Conservation (phyloP, 2,797 vertebrate genomes). For the Propithecus deckenii region DNA sequence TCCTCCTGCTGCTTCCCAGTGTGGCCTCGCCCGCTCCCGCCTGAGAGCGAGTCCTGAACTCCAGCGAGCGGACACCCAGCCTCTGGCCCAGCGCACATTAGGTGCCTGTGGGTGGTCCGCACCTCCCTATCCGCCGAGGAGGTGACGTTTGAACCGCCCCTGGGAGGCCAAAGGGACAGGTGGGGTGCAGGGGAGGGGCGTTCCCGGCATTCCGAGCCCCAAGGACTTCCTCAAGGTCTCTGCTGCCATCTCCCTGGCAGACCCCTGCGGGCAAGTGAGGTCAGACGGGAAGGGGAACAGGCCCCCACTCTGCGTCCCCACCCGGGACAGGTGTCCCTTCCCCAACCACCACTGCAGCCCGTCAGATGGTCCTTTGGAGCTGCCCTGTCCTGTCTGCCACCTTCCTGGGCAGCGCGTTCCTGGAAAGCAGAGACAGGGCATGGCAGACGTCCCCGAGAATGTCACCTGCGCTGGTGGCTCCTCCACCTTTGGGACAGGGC, state of each 20-base stretch:
- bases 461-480: background rate
- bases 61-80: background rate
- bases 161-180: background rate
- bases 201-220: accelerated
- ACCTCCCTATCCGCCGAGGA: accelerated
- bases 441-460: too few relatives aligned
- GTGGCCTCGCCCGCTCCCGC: background rate
- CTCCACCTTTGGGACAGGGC: background rate
- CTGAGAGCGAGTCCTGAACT: background rate
- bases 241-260: background rate
- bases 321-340: accelerated
- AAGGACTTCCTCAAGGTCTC: background rate
- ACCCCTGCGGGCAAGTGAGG: accelerated
- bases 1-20: background rate
- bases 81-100: background rate
- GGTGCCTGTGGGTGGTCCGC: background rate
- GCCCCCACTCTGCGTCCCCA: background rate
- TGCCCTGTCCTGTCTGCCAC: accelerated
- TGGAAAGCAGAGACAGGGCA: background rate
- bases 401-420: background rate
- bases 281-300: background rate
- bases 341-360: accelerated
- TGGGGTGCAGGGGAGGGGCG: accelerated
- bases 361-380: accelerated
- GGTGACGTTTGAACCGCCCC: background rate